Base-by-base conservation (phyloP, 1,140 invertebrate genomes). In the Globodera ellingtonae region DNA sequence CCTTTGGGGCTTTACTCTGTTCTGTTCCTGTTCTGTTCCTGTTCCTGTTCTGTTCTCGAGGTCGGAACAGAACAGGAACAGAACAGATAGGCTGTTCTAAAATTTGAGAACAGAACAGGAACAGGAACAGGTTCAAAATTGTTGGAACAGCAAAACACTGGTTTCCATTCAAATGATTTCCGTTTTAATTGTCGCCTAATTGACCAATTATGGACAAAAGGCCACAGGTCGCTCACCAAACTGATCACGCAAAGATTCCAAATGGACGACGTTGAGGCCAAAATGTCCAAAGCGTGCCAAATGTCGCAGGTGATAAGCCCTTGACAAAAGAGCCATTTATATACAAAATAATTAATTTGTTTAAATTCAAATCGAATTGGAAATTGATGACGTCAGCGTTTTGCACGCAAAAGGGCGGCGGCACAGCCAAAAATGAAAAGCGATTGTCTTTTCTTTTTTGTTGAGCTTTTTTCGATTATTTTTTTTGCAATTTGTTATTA, bases 171-270 rank as follows among this genome's bases (percentile, higher is more conserved):
- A 35, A 35, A 35, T 35, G 1, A 35, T 35, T 35, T 35, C 35
- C 35, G 35, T 35, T 35, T 35, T 35, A 35, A 35, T 35, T 35
- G 35, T 35, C 35, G 35, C 35, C 35, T 35, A 35, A 35, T 35
- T 35, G 35, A 35, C 3, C 35, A 35, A 35, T 35, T 35, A 35
- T 35, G 35, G 35, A 35, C 35, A 35, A 35, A 35, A 35, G 35
- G 35, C 35, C 35, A 35, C 10, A 50, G 1, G 10, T 48, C 46
- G n/a, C 87, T 76, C 75, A 89, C 87, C 47, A 89, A 77, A 78
- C 81, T 83, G 50, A 88, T 89, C 65, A 89, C 88, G 76, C 87
- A 89, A 10, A 89, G 76, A 79, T 89, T 89, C 87, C 87, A 89
- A 50, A 89, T 89, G 15, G 87, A 89, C n/a, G 80, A 82, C 18